Percentiles rank a stretch among this genome's conserved stretches.
phyloP scores from a whole-genome alignment of 2,113 vertebrate species.

The Dipodomys spectabilis region DNA sequence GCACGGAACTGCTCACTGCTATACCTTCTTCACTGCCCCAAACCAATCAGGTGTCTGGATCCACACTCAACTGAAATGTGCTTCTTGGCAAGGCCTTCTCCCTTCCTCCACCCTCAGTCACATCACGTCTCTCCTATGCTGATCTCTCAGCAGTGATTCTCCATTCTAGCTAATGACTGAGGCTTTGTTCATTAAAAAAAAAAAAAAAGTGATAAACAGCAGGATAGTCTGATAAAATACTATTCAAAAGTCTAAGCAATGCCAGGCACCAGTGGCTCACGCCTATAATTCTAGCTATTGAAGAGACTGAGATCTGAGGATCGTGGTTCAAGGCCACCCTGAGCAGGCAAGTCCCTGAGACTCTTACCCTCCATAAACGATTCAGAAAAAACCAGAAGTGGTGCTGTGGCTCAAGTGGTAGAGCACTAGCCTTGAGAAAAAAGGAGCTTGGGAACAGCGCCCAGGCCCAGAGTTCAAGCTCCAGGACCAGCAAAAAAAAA shows the following conservation, averaged over 20 bases:
- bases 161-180: background rate
- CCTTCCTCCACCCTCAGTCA: background rate
- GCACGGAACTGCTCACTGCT: background rate
- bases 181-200: background rate
- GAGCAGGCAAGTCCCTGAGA: no score
- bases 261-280: no score
- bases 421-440: no score
- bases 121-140: background rate
- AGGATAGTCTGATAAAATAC: constrained; percentile 42
- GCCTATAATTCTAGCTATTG: no score
- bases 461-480: no score
- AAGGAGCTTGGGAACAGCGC: no score
- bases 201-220: background rate
- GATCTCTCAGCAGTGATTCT: background rate
- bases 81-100: background rate
- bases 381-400: no score
- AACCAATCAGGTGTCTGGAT: background rate
- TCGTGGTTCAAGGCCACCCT: no score
- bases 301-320: no score
- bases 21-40: background rate
- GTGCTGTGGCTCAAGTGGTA: no score
- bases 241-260: constrained; percentile 24
- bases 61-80: background rate
- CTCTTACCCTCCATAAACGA: no score
- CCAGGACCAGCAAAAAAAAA: no score